Evolutionary conservation across 2,888 invertebrate species (phyloP).

Genomic region (Drosophila peninsularis): DNA sequence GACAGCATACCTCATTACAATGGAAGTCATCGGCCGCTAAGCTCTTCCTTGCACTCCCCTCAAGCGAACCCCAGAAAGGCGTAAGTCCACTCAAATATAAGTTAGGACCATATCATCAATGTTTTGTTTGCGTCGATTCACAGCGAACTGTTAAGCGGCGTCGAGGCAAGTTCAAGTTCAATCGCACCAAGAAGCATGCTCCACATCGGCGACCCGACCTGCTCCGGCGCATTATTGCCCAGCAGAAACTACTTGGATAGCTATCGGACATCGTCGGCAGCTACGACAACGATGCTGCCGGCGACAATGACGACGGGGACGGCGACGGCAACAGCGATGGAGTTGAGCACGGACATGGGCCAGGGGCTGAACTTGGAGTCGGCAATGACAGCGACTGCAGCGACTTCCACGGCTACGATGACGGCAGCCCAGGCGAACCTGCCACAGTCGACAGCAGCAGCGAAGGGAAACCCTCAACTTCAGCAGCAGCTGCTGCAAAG

Average conservation of each 20-base stretch:
- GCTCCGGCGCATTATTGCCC: constrained; percentile 85
- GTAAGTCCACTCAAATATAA: constrained; percentile 83
- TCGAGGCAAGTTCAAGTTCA: constrained; percentile 89
- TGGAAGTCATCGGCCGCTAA: constrained; percentile 86
- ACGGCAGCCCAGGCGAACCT: constrained; percentile 71
- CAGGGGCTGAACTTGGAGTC: constrained; percentile 67
- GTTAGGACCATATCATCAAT: neutral
- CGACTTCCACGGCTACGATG: constrained; percentile 77
- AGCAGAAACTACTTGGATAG: constrained; percentile 85
- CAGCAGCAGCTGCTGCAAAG: constrained; percentile 69
- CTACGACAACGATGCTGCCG: constrained; percentile 86
- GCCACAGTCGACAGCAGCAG: constrained; percentile 64
- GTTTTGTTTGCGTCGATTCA: neutral
- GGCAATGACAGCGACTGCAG: constrained; percentile 71
- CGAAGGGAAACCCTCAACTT: constrained; percentile 70
- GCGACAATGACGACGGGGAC: constrained; percentile 84
- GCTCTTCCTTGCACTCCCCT: constrained; percentile 86
- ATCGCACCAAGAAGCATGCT: constrained; percentile 94
- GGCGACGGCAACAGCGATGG: constrained; percentile 74
- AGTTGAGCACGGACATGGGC: constrained; percentile 79
- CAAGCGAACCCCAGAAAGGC: constrained; percentile 86
- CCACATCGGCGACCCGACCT: constrained; percentile 87
- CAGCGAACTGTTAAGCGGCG: constrained; percentile 84
- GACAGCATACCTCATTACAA: constrained; percentile 84
- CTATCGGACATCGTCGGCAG: constrained; percentile 85